Percentiles rank a stretch among this genome's conserved stretches.
These are phyloP conservation scores for Chaetoderma sp. DNA, from an alignment of 2,888 invertebrate species.

Conservation along the genomic window DNA sequence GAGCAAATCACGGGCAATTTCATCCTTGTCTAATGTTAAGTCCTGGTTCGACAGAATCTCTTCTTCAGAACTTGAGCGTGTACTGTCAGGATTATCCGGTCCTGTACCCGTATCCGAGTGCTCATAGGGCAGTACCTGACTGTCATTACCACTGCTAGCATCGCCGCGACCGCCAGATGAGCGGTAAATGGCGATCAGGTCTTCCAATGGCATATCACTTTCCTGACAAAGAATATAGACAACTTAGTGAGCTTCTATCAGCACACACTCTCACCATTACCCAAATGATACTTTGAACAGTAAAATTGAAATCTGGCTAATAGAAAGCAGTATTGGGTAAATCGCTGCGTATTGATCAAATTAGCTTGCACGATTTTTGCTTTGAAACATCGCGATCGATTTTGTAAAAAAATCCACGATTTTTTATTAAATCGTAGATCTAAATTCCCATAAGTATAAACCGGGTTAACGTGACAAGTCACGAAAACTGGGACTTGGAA, in stretches of 20 bases:
- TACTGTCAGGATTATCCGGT: slow-evolving; percentile 38
- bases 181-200: slow-evolving; percentile 86
- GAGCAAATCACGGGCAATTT: slow-evolving; percentile 65
- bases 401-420: no score
- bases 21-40: slow-evolving; percentile 69
- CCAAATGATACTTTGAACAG: no score
- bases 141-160: slow-evolving; percentile 37
- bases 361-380: no score
- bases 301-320: no score
- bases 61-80: slow-evolving; percentile 69
- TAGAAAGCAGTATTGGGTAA: no score
- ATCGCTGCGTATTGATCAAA: no score
- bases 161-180: no score
- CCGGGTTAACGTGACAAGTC: no score
- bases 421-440: no score
- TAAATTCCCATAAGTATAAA: no score
- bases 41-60: slow-evolving; percentile 70
- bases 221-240: slow-evolving; percentile 73
- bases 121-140: neutral
- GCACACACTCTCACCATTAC: neutral
- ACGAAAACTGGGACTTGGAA: no score
- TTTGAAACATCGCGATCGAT: no score
- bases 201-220: slow-evolving; percentile 96
- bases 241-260: neutral
- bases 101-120: slow-evolving; percentile 13